A percentile compares a stretch with the other conserved stretches of the same genome.
Conservation (phyloP, 2,113 vertebrate genomes). For the Etia nguti region DNA sequence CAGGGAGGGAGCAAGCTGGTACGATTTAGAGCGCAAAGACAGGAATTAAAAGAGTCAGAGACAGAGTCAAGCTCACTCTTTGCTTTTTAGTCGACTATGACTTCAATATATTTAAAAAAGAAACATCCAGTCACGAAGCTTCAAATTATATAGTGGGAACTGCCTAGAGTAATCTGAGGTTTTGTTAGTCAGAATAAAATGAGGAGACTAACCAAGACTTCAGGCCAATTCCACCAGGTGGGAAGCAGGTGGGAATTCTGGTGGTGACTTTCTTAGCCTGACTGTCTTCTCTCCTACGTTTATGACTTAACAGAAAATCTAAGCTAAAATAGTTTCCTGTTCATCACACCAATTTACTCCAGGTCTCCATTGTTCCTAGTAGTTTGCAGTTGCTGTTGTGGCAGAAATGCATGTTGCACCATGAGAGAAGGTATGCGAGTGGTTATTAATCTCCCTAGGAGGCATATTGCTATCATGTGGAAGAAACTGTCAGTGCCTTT, state of each 20-base stretch:
- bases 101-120: background rate
- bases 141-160: background rate
- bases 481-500: background rate
- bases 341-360: background rate
- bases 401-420: background rate
- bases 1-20: background rate
- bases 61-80: background rate
- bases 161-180: background rate
- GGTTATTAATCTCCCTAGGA: background rate
- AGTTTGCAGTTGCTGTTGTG: background rate
- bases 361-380: background rate
- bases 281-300: background rate
- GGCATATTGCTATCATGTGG: background rate
- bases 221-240: background rate
- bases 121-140: background rate
- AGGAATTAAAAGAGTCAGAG: background rate
- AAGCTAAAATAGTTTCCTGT: background rate
- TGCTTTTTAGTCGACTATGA: background rate
- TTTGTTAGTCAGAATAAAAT: background rate
- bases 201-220: background rate
- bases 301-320: background rate
- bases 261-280: background rate
- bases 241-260: background rate
- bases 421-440: background rate
- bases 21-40: background rate